Evolutionary conservation across 2,888 invertebrate species (phyloP).

Genomic region (Diploptera punctata): DNA sequence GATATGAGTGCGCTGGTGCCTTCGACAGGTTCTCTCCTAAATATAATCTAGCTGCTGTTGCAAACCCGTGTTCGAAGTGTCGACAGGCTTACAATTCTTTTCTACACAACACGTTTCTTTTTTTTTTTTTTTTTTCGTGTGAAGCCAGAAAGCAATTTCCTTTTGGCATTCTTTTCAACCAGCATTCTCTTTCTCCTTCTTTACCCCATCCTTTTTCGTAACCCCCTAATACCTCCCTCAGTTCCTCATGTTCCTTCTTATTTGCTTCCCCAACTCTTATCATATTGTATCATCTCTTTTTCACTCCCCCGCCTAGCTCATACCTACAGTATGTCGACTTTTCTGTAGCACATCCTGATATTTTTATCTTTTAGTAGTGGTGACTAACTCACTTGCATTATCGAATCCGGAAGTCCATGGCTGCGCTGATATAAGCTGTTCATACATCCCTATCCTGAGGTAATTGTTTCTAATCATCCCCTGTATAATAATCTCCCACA

Average conservation of each 20-base stretch:
- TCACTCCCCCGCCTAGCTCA: neutral
- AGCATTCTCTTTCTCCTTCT: too few relatives aligned
- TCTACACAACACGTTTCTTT: constrained; percentile 1
- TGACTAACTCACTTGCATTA: too few relatives aligned
- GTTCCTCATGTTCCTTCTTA: constrained; percentile 1
- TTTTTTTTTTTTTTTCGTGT: neutral
- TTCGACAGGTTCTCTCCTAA: too few relatives aligned
- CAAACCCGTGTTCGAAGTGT: neutral
- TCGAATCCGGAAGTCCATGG: too few relatives aligned
- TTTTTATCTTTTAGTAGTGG: too few relatives aligned
- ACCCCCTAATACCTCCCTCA: neutral
- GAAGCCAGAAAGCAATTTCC: constrained; percentile 19
- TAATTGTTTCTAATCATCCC: too few relatives aligned
- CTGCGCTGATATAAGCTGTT: too few relatives aligned
- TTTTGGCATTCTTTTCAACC: constrained; percentile 12
- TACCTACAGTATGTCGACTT: neutral
- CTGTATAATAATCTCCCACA: too few relatives aligned
- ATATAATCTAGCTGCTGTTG: too few relatives aligned
- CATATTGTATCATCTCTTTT: constrained; percentile 18
- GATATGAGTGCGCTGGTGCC: too few relatives aligned
- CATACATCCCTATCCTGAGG: too few relatives aligned
- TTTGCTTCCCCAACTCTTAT: constrained; percentile 17
- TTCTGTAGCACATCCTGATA: too few relatives aligned
- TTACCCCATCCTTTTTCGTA: neutral
- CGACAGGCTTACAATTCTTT: neutral